Base-by-base conservation (phyloP, 1,140 invertebrate species). In the Zaprionus ghesquierei region DNA sequence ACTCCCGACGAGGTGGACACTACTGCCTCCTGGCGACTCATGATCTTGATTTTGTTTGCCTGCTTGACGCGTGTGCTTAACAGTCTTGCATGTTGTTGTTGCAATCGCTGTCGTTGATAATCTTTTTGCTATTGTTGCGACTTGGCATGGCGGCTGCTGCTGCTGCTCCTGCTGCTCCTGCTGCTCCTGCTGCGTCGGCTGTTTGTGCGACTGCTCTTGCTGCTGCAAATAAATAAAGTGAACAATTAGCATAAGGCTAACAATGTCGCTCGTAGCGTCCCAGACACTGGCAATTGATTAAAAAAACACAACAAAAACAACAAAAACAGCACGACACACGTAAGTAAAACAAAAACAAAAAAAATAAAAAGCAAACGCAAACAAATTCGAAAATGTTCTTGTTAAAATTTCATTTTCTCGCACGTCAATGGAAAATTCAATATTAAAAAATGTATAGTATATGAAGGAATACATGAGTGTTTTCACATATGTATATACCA, bases 391-490 rank as follows among this genome's bases (percentile, higher is more conserved):
- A 81, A 77, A 72, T 65, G 68, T 54, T 76, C 69, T 80, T 76
- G 65, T 80, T 80, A 81, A 68, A 79, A 68, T 84, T 79, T 77
- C 81, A 80, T 82, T 85, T 85, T 79, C 75, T 74, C 75, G 66
- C 63, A 64, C 58, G 70, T 68, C 70, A 73, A 54, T 69, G 56
- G 50, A 73, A 69, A 73, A 54, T 62, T 73, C 59, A 73, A 68
- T 63, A 74, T 69, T n/a, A n/a, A n/a, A 77, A 77, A 74, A 46
- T 38, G 60, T 49, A 79, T 60, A 64, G 60, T 49, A 56, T 70
- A n/a, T 68, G 46, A 44, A 50, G 31, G 29, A 25, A 53, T 10
- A 63, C 25, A 53, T 29, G 29, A 23, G n/a, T 56, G 53, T 29
- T 18, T 33, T 53, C 27, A 55, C 31, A 38, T 20, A n/a, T 46